A percentile compares a stretch with the other conserved stretches of the same genome.
Conservation (phyloP, 2,797 vertebrate species). For the Pithecia hirsuta region DNA sequence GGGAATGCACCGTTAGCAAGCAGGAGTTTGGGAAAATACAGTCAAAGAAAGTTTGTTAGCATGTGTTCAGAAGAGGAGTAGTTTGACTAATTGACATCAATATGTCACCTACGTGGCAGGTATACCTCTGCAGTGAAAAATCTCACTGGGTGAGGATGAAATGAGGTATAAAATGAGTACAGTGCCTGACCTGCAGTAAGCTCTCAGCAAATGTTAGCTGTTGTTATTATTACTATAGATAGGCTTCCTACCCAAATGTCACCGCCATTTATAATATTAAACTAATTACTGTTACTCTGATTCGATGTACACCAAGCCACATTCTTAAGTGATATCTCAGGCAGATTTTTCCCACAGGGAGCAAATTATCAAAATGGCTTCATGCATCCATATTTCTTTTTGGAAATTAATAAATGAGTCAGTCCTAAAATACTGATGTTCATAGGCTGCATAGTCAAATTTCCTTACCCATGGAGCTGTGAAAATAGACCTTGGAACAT, state of each 20-base stretch:
- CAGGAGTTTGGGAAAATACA: not conserved
- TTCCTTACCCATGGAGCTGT: not conserved
- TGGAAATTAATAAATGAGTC: constrained; percentile 21
- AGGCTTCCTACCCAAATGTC: constrained; percentile 20
- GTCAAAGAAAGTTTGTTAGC: not conserved
- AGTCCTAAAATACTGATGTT: not conserved
- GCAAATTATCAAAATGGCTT: not conserved
- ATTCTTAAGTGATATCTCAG: not conserved
- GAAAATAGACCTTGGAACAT: not conserved
- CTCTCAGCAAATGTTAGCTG: constrained; percentile 18
- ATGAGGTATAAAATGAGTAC: constrained; percentile 40
- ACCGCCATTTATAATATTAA: constrained; percentile 13
- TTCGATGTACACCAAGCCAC: not conserved
- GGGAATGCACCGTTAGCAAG: not conserved
- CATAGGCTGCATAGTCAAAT: not conserved
- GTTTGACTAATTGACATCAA: constrained; percentile 18
- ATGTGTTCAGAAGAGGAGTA: not conserved
- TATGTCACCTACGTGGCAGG: constrained; percentile 36
- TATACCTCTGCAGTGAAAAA: not conserved
- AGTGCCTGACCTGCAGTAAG: not conserved
- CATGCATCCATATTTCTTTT: not conserved
- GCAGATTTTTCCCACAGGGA: not conserved
- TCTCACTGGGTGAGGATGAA: constrained; percentile 29
- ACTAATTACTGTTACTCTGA: constrained; percentile 37
- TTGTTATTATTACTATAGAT: not conserved